Evolutionary conservation across 1,140 invertebrate species (phyloP).

Genomic region (Octopus sinensis): DNA sequence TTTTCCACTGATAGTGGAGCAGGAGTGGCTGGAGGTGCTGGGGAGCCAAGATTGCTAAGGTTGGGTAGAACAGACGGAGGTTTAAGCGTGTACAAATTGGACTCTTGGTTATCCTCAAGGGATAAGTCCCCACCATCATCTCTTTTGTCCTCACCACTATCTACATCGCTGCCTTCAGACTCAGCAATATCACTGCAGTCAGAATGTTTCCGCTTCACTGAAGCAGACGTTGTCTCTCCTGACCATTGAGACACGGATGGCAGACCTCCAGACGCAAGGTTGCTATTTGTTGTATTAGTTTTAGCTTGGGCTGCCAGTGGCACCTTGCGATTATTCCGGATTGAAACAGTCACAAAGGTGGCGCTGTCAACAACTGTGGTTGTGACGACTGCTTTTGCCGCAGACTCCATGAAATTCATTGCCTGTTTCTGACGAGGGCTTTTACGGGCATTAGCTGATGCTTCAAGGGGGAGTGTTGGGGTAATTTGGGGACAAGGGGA

Average conservation of each 20-base stretch:
- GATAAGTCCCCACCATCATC: slow-evolving; percentile 1
- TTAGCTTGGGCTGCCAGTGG: slow-evolving; percentile 25
- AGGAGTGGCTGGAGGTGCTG: slow-evolving; percentile 24
- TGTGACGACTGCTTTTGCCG: slow-evolving; percentile 45
- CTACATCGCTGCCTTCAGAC: slow-evolving; percentile 8
- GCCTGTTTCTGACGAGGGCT: slow-evolving; percentile 15
- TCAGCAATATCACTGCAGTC: neutral
- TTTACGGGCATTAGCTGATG: neutral
- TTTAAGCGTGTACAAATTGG: neutral
- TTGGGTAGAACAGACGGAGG: neutral
- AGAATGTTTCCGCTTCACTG: slow-evolving; percentile 1
- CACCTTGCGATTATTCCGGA: slow-evolving; percentile 34
- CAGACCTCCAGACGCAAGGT: slow-evolving; percentile 14
- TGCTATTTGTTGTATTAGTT: slow-evolving; percentile 20
- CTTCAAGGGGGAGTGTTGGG: neutral
- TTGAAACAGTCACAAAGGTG: slow-evolving; percentile 45
- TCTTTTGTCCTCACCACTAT: slow-evolving; percentile 16
- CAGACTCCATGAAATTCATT: slow-evolving; percentile 42
- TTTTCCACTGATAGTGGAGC: slow-evolving; percentile 5
- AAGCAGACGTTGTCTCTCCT: neutral
- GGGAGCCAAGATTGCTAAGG: slow-evolving; percentile 1
- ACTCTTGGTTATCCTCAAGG: slow-evolving; percentile 11
- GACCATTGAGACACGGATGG: slow-evolving; percentile 9
- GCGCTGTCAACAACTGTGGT: slow-evolving; percentile 41
- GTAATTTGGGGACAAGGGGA: neutral